Base-by-base conservation (phyloP, 2,888 invertebrate species). In the Melanophora roralis region DNA sequence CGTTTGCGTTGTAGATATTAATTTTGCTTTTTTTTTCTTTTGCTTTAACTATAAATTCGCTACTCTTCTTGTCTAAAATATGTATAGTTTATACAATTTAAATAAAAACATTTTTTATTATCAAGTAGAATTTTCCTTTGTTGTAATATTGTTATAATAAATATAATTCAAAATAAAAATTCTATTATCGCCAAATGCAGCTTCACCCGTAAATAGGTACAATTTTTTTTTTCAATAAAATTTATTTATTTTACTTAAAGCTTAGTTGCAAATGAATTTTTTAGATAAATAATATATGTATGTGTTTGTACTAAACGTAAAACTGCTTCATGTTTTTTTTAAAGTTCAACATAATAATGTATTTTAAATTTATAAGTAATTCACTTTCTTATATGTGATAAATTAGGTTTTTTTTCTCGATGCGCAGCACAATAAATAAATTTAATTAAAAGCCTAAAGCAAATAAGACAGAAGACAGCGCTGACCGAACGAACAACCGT, bases 371-470 rank as follows among this genome's bases (percentile, higher is more conserved):
- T 27, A 27, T 27, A 34, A 40, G 8, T 27, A n/a, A n/a, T n/a
- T n/a, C n/a, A n/a, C 69, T 40, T 21, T 60, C 34, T 59, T 43
- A 62, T 55, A 51, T n/a, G n/a, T n/a, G n/a, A n/a, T n/a, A n/a
- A n/a, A n/a, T n/a, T n/a, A n/a, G n/a, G n/a, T n/a, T n/a, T 27
- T 68, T 55, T 47, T 16, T 57, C 55, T 59, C 27, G 80, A 76
- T 80, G 75, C 72, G 75, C 75, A 80, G 68, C 67, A 57, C 62
- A 80, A 74, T 40, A 67, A 59, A 59, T 49, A 43, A 47, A 60
- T 49, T 21, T 43, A 73, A 62, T 36, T 36, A 27, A 21, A 73
- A 78, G 67, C 62, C 40, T 53, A 73, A 64, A 53, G 59, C 43
- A 60, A 67, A 53, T 40, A 60, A 51, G 23, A 32, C 34, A 51